These are phyloP conservation scores for Varecia variegata DNA, from an alignment of 2,797 vertebrate species.

Conservation along the genomic window DNA sequence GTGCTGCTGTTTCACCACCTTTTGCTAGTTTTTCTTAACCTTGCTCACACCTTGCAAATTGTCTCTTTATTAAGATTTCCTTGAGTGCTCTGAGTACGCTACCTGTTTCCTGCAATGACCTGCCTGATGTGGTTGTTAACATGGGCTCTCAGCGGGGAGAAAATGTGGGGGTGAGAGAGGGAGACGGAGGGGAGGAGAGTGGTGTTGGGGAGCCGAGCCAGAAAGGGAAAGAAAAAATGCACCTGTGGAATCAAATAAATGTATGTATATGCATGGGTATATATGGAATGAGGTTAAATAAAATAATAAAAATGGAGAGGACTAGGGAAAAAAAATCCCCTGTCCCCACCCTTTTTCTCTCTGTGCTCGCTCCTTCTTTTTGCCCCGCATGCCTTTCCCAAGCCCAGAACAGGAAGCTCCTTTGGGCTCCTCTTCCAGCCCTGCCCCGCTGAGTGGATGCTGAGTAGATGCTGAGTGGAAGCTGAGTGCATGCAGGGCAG, in stretches of 20 bases:
- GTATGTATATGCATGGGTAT: not conserved
- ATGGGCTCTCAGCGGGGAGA: not conserved
- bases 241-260: not conserved
- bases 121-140: not conserved
- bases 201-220: not conserved
- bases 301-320: not conserved
- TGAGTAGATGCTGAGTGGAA: not conserved
- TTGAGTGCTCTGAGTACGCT: not conserved
- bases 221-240: not conserved
- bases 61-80: not conserved
- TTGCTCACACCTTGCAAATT: not conserved
- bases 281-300: not conserved
- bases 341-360: not conserved
- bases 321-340: not conserved
- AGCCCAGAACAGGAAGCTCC: not conserved
- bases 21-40: not conserved
- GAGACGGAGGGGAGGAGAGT: not conserved
- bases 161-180: not conserved
- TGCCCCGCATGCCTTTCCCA: accelerated
- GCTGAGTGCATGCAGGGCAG: not conserved
- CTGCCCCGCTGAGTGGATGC: not conserved
- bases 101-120: not conserved
- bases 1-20: not conserved
- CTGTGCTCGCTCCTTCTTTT: not conserved
- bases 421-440: not conserved